phyloP scores from a whole-genome alignment of 2,113 vertebrate genomes.

The Erpornis zantholeuca region DNA sequence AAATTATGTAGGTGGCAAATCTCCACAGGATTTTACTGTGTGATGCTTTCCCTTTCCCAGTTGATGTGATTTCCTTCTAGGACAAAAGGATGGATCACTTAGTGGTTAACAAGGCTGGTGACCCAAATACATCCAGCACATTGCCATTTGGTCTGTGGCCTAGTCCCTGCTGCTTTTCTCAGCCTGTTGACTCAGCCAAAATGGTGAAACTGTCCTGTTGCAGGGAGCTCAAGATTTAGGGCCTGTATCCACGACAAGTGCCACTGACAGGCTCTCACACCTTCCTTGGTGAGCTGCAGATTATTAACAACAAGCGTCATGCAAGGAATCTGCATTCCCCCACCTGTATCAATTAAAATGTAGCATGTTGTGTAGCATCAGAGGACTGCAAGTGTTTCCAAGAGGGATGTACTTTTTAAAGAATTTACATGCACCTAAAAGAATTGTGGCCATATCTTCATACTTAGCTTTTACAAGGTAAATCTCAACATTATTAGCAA shows the following conservation, averaged over 20 bases:
- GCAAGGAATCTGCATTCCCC: neutral
- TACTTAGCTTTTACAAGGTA: neutral
- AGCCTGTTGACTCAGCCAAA: neutral
- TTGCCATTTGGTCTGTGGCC: neutral
- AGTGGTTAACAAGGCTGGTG: neutral
- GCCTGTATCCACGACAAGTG: neutral
- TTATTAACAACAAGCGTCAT: neutral
- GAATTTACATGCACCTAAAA: neutral
- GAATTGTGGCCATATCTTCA: neutral
- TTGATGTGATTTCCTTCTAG: neutral
- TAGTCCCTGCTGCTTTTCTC: neutral
- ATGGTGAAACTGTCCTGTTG: neutral
- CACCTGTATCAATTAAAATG: neutral
- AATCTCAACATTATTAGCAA: neutral
- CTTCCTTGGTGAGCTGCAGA: neutral
- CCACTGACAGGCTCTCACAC: neutral
- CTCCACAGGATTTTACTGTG: neutral
- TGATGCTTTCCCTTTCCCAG: neutral
- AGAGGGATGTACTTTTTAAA: neutral
- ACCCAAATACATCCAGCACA: neutral
- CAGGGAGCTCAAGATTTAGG: neutral
- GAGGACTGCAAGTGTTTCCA: neutral
- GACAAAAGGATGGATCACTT: neutral
- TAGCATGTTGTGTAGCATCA: rapidly evolving
- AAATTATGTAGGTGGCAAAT: neutral